Conservation (phyloP, 2,888 invertebrate genomes). For the Caenorhabditis sp. region DNA sequence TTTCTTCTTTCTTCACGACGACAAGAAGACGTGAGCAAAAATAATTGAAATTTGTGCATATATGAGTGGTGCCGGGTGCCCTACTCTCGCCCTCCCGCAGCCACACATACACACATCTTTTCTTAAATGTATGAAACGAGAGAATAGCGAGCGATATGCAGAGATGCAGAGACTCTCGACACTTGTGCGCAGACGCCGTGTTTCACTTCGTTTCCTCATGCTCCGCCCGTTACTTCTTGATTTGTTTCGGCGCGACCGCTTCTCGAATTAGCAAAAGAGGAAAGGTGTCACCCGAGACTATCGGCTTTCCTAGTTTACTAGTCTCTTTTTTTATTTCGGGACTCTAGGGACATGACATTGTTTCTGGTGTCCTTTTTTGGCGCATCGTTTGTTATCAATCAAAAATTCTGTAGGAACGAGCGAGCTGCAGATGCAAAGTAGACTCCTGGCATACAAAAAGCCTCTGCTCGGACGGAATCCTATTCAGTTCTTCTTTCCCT, state of each 20-base stretch:
- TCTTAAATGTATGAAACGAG: conserved; percentile 62
- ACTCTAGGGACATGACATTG: conserved; percentile 11
- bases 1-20: conserved; percentile 9
- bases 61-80: conserved; percentile 54
- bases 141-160: conserved; percentile 37
- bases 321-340: too few relatives aligned
- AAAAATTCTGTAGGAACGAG: conserved; percentile 23
- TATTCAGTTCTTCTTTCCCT: conserved; percentile 51
- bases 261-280: conserved; percentile 28
- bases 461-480: too few relatives aligned
- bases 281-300: conserved; percentile 14
- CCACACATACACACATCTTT: conserved; percentile 39
- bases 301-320: neutral
- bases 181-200: conserved; percentile 55
- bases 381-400: conserved; percentile 48
- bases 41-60: conserved; percentile 63
- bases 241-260: conserved; percentile 57
- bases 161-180: conserved; percentile 53
- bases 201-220: conserved; percentile 56
- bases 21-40: conserved; percentile 17
- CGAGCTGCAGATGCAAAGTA: conserved; percentile 16
- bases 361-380: neutral
- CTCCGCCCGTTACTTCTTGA: conserved; percentile 49
- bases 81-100: conserved; percentile 35
- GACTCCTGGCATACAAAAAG: too few relatives aligned